These are phyloP conservation scores for Murina feae DNA, from an alignment of 2,113 vertebrate species.

Conservation along the genomic window DNA sequence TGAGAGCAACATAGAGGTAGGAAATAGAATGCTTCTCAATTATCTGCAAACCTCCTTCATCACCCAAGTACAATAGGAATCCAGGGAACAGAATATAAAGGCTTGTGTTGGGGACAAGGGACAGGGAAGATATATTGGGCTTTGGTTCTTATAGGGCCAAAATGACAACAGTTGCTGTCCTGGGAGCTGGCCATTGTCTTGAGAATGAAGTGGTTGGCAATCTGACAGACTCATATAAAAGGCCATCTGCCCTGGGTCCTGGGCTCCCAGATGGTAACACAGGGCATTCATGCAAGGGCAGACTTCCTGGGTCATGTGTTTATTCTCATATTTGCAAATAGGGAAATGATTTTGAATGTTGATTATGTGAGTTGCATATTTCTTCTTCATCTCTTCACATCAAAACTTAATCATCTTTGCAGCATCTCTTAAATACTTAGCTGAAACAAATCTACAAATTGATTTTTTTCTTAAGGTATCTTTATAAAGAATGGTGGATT, in stretches of 20 bases:
- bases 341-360: not conserved
- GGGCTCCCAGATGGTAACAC: conserved; percentile 2
- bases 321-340: not conserved
- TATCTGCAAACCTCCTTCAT: not conserved
- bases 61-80: not conserved
- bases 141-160: not conserved
- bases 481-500: not conserved
- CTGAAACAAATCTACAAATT: not conserved
- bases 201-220: not conserved
- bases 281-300: not conserved
- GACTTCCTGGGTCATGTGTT: not conserved
- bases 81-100: not conserved
- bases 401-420: not conserved
- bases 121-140: not conserved
- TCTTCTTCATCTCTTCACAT: not conserved
- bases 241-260: conserved; percentile 12
- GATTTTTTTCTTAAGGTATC: not conserved
- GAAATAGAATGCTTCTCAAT: not conserved
- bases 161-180: not conserved
- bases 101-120: not conserved
- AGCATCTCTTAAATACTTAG: not conserved
- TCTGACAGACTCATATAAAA: conserved; percentile 1
- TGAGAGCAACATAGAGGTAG: not conserved
- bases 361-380: not conserved
- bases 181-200: not conserved